Percentiles rank a stretch among this genome's conserved stretches.
These are phyloP conservation scores for Conopomorpha cramerella DNA, from an alignment of 1,140 invertebrate species.

Conservation along the genomic window DNA sequence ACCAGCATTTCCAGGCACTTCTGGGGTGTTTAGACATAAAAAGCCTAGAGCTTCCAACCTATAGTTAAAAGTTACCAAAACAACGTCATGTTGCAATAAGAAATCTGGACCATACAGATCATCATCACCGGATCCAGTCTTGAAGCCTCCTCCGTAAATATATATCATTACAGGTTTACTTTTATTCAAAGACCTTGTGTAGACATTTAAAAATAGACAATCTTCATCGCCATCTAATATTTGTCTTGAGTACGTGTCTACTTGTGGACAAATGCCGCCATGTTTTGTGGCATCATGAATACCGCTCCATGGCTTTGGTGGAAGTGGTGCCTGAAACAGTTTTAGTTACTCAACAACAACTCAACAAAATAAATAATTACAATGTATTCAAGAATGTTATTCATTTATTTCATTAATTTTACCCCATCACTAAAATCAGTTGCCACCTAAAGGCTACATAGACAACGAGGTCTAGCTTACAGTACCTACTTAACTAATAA, in stretches of 20 bases:
- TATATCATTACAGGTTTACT: slow-evolving; percentile 55
- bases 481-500: too few relatives aligned
- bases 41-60: slow-evolving; percentile 67
- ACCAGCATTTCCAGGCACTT: slow-evolving; percentile 50
- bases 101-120: slow-evolving; percentile 60
- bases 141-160: slow-evolving; percentile 68
- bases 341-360: too few relatives aligned
- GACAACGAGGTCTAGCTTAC: too few relatives aligned
- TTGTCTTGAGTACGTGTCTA: slow-evolving; percentile 14
- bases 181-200: slow-evolving; percentile 17
- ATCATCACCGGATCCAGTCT: slow-evolving; percentile 28
- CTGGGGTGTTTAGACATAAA: slow-evolving; percentile 36
- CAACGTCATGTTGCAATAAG: slow-evolving; percentile 64
- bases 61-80: slow-evolving; percentile 80
- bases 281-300: slow-evolving; percentile 61
- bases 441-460: too few relatives aligned
- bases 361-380: too few relatives aligned
- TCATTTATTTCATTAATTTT: too few relatives aligned
- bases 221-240: slow-evolving; percentile 35
- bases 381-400: too few relatives aligned
- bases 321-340: slow-evolving; percentile 62
- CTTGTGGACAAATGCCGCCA: slow-evolving; percentile 55
- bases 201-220: slow-evolving; percentile 49
- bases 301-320: slow-evolving; percentile 61
- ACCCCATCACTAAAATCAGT: too few relatives aligned